Conservation (phyloP, 2,888 invertebrate species). For the Drosophila affinis region DNA sequence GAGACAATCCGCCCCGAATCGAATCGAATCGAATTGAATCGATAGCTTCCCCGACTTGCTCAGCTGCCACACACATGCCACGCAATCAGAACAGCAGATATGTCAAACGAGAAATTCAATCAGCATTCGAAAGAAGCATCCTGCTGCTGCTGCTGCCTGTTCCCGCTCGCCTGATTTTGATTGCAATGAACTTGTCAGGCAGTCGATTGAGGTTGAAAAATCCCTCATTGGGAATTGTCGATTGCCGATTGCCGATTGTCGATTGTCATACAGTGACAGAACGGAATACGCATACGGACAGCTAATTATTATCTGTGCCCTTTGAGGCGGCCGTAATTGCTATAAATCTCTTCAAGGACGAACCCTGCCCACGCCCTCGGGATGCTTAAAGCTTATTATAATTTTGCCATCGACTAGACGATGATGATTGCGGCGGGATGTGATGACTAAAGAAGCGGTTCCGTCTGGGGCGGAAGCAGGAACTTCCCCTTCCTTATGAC, state of each 20-base stretch:
- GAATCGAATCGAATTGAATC: constrained; percentile 40
- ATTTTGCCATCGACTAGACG: constrained; percentile 37
- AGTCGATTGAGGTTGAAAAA: constrained; percentile 7
- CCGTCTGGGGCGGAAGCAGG: constrained; percentile 5
- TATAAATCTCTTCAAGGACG: constrained; percentile 1
- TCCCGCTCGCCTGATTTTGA: constrained; percentile 3
- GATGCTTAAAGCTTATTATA: constrained; percentile 23
- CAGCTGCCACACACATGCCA: constrained; percentile 54
- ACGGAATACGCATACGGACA: constrained; percentile 30
- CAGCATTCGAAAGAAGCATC: constrained; percentile 47
- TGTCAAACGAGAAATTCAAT: constrained; percentile 68
- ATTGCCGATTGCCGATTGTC: constrained; percentile 40
- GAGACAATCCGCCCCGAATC: constrained; percentile 44
- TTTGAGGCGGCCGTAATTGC: constrained; percentile 37
- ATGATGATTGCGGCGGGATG: constrained; percentile 7
- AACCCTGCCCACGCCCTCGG: background rate
- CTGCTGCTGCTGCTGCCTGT: background rate
- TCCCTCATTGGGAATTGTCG: constrained; percentile 9
- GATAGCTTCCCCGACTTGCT: constrained; percentile 32
- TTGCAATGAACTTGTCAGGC: constrained; percentile 61
- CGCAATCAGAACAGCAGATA: constrained; percentile 59
- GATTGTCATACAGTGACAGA: constrained; percentile 21
- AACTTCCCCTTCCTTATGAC: constrained; percentile 10
- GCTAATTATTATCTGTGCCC: constrained; percentile 68
- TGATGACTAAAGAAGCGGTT: background rate